Base-by-base conservation (phyloP, 2,113 vertebrate species). In the Himantopus leucocephalus region DNA sequence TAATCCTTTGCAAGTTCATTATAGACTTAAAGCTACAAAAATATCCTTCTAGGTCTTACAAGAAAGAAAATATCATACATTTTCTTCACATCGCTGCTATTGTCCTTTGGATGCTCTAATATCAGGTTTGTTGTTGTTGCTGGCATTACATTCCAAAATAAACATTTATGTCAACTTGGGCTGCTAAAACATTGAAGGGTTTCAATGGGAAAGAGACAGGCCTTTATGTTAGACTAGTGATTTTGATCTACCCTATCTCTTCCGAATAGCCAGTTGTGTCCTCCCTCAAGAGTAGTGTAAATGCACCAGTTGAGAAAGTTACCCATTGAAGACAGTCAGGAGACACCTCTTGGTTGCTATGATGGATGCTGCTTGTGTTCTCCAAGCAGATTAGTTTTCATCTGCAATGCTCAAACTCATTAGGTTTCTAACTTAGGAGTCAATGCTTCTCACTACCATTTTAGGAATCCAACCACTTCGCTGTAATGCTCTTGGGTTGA, bases 51-150 rank as follows among this genome's bases (percentile, higher is more conserved):
- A 92, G 43, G 30, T 27, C 39, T 92, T 74, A 77, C 23, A 86
- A 80, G 84, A 80, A 86, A 35, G 27, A 88, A 88, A 84, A 91
- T 48, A 79, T 48, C 10, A 27, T 12, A 39, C 30, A 43, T 68
- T 92, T 94, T 95, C 88, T 93, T 71, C 90, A 90, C 29, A 85
- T 77, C 63, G 21, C 35, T 63, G 58, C 39, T 83, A 58, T 39
- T 86, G 90, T 92, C 89, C 92, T 94, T 85, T 59, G 67, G 47
- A 74, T 29, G 60, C 26, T 41, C 27, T 12, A 16, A 78, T 8
- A 34, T 81, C 68, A 86, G 47, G 48, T 78, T 88, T 55, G 92
- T 62, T 91, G 68, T 24, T 76, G 50, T n/a, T 59, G 23, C 37
- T 66, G 60, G n/a, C 50, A 59, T 26, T 75, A 14, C 27, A 48